Percentiles rank a stretch among this genome's conserved stretches.
Evolutionary conservation across 2,113 vertebrate genomes (phyloP).

Genomic region (Muntiacus muntjak): DNA sequence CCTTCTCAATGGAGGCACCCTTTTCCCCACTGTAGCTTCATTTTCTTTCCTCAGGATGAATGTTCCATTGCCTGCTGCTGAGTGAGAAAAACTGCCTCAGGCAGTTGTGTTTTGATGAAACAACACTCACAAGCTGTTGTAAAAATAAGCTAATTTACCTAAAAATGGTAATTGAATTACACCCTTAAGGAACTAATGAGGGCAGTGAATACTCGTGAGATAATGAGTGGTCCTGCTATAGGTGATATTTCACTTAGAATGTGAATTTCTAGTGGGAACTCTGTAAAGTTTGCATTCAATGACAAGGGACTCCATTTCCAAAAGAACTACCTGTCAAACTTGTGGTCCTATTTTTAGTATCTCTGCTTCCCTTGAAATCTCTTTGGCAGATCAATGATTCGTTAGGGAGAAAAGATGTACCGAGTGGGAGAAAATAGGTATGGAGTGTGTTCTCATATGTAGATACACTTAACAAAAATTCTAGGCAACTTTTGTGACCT

Average conservation of each 20-base stretch:
- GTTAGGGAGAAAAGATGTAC: neutral
- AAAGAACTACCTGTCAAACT: slow-evolving; percentile 27
- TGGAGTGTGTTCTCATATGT: neutral
- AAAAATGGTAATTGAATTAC: slow-evolving; percentile 13
- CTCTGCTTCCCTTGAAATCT: slow-evolving; percentile 24
- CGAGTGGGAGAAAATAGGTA: neutral
- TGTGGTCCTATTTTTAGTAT: slow-evolving; percentile 20
- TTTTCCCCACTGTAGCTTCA: neutral
- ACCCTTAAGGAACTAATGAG: neutral
- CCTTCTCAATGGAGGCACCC: neutral
- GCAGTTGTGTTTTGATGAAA: slow-evolving; percentile 32
- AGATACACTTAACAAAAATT: slow-evolving; percentile 28
- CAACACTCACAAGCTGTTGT: neutral
- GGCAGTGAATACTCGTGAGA: neutral
- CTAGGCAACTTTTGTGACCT: neutral
- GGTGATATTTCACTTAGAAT: neutral
- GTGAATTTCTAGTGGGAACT: slow-evolving; percentile 7
- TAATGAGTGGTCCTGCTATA: neutral
- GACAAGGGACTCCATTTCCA: slow-evolving; percentile 27
- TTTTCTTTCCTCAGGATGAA: neutral
- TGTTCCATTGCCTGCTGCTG: neutral
- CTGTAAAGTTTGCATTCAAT: neutral
- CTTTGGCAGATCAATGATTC: slow-evolving; percentile 26
- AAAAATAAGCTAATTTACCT: slow-evolving; percentile 32
- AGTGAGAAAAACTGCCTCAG: neutral